These are phyloP conservation scores for Typhlomys cinereus DNA, from an alignment of 2,113 vertebrate genomes.

Conservation along the genomic window DNA sequence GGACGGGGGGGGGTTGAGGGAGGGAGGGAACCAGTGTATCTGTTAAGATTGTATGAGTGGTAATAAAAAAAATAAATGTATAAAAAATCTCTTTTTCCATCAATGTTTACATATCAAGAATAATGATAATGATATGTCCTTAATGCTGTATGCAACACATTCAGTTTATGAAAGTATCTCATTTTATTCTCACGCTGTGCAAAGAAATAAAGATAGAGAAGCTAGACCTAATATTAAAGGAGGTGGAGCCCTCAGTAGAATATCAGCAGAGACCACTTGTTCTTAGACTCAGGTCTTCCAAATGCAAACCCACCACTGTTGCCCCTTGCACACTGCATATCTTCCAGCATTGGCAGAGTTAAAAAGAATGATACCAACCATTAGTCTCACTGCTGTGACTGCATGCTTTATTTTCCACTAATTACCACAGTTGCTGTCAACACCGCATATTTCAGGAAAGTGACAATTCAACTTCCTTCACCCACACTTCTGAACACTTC, in stretches of 20 bases:
- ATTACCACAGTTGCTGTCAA: conserved; percentile 62
- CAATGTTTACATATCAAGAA: neutral
- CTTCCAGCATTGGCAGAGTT: neutral
- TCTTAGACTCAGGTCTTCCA: neutral
- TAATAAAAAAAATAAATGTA: no score
- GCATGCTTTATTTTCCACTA: conserved; percentile 50
- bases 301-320: neutral
- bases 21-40: no score
- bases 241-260: neutral
- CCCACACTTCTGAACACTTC: conserved; percentile 29
- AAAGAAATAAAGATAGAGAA: neutral
- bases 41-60: no score
- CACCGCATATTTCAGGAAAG: conserved; percentile 54
- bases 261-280: neutral
- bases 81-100: neutral
- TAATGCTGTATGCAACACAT: neutral
- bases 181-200: neutral
- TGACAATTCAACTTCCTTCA: conserved; percentile 49
- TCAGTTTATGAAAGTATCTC: neutral
- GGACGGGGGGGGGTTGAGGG: no score
- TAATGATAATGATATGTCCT: neutral
- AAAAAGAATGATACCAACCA: neutral
- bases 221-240: neutral
- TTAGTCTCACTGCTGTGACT: neutral
- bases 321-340: neutral